Percentiles rank a stretch among this genome's conserved stretches.
phyloP scores from a whole-genome alignment of 92 coral and sea anemone genomes.

The Scolanthus callimorphus region DNA sequence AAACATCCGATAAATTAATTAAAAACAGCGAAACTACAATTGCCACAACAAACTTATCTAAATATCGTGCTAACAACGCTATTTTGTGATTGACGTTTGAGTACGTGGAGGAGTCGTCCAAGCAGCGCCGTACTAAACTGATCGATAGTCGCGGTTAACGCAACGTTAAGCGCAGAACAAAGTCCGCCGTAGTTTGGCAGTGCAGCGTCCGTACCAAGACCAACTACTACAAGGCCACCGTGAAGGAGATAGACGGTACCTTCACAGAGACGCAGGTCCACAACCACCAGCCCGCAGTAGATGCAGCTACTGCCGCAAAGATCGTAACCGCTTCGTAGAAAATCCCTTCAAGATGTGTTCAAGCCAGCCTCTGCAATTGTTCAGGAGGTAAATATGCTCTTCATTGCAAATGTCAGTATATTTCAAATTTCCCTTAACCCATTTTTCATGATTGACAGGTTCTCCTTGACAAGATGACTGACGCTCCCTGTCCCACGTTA shows the following conservation, averaged over 20 bases:
- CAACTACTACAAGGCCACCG: neutral
- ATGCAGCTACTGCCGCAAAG: neutral
- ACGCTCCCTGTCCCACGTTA: no score
- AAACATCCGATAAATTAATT: no score
- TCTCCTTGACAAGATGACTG: no score
- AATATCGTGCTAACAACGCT: neutral
- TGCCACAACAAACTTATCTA: neutral
- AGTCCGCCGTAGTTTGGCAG: neutral
- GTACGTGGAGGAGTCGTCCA: neutral
- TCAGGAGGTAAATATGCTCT: neutral
- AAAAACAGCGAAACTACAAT: no score
- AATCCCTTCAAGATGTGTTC: constrained; percentile 1
- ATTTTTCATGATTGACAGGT: no score
- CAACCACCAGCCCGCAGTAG: neutral
- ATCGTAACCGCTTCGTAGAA: neutral
- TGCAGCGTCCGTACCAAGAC: neutral
- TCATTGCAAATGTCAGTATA: no score
- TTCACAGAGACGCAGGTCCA: neutral
- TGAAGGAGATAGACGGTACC: neutral
- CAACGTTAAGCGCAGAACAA: neutral
- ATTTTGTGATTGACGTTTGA: neutral
- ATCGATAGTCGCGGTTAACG: neutral
- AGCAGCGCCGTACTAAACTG: neutral
- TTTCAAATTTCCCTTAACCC: no score
- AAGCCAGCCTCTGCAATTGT: constrained; percentile 6